A percentile compares a stretch with the other conserved stretches of the same genome.
phyloP scores from a whole-genome alignment of 30 jellyfish, hydroid and myxozoan species.

The Aurelia coerulea region DNA sequence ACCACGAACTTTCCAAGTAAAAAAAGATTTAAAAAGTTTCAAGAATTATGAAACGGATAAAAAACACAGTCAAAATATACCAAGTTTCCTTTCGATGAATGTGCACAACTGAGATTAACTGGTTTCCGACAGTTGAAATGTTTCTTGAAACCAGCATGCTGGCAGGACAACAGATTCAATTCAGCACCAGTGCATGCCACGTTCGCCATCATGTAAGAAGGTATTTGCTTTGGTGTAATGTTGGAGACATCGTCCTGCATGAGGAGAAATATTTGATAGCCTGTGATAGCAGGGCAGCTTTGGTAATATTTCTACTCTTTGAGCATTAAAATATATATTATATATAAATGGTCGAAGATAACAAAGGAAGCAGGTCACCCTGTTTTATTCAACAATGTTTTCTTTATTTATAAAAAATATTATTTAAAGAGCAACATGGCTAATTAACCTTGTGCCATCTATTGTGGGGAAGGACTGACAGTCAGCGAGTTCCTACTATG shows the following conservation, averaged over 20 bases:
- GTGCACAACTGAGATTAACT: constrained; percentile 28
- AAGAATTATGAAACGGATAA: no score
- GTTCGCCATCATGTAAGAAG: constrained; percentile 39
- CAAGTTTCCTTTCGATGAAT: not conserved
- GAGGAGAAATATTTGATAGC: no score
- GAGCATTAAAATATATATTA: no score
- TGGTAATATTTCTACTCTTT: no score
- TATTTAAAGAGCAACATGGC: not conserved
- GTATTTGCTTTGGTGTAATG: not conserved
- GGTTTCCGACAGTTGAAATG: constrained; percentile 42
- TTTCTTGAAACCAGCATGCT: constrained; percentile 55
- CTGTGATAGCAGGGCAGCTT: no score
- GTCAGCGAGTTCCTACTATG: not conserved
- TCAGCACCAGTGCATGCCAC: constrained; percentile 63
- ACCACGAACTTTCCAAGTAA: no score
- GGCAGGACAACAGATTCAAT: constrained; percentile 58
- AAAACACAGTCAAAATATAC: not conserved
- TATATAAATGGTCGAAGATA: no score
- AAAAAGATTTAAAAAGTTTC: no score
- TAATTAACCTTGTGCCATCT: not conserved
- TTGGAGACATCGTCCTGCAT: not conserved
- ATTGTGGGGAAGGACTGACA: not conserved
- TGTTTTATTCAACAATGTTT: no score
- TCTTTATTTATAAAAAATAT: no score
- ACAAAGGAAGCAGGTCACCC: no score